Conservation (phyloP, 2,113 vertebrate genomes). For the Eclectus roratus region DNA sequence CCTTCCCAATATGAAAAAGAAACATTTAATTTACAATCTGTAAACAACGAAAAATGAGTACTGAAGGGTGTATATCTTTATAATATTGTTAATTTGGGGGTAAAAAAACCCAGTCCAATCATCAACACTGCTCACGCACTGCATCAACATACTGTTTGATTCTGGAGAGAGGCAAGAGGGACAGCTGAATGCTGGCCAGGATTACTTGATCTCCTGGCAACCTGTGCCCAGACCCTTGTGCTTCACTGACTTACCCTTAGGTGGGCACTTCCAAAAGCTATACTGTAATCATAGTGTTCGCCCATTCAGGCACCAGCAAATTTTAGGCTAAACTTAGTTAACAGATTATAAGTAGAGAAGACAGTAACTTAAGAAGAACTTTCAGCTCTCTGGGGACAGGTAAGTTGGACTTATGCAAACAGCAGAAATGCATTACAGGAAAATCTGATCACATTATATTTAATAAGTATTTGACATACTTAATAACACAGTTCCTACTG, state of each 20-base stretch:
- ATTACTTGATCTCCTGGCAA: neutral
- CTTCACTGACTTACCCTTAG: neutral
- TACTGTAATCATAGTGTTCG: neutral
- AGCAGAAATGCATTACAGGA: neutral
- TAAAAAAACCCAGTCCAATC: neutral
- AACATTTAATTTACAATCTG: neutral
- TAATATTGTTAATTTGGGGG: neutral
- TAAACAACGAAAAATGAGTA: neutral
- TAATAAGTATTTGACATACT: neutral
- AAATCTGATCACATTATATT: neutral
- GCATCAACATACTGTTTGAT: neutral
- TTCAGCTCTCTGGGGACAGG: neutral
- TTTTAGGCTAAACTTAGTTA: neutral
- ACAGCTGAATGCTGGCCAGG: neutral
- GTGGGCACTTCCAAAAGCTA: neutral
- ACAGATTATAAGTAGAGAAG: neutral
- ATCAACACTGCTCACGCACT: neutral
- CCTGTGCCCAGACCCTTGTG: rapidly evolving
- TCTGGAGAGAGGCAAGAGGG: neutral
- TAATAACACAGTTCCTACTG: neutral
- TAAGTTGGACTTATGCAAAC: neutral
- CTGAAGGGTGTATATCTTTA: neutral
- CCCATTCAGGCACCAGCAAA: neutral
- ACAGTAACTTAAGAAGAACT: neutral
- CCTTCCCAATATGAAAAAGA: neutral